A percentile compares a stretch with the other conserved stretches of the same genome.
Conservation (phyloP, 2,113 vertebrate species). For the Hyperopisus bebe region DNA sequence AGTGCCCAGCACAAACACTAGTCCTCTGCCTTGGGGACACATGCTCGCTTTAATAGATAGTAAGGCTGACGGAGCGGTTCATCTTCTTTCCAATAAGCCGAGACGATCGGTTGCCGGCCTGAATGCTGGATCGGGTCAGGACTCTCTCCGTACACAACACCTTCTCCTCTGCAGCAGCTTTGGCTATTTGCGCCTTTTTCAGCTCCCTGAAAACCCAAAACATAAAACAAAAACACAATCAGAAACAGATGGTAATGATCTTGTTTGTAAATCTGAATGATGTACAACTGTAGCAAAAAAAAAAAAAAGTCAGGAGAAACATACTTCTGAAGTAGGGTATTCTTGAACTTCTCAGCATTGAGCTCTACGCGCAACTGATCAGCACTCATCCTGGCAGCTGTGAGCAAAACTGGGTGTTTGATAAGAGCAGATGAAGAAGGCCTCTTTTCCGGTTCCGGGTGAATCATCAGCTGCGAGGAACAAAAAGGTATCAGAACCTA, state of each 20-base stretch:
- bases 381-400: conserved; percentile 81
- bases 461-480: conserved; percentile 79
- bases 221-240: not conserved
- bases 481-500: not conserved
- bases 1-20: conserved; percentile 36
- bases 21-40: conserved; percentile 9
- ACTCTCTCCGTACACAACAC: conserved; percentile 79
- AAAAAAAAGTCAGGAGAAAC: conserved; percentile 31
- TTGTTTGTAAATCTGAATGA: too few relatives aligned
- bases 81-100: conserved; percentile 95
- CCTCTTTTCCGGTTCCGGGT: conserved; percentile 77
- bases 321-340: conserved; percentile 91
- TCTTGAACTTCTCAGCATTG: conserved; percentile 95
- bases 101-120: conserved; percentile 67
- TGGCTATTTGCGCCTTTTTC: conserved; percentile 91
- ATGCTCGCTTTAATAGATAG: conserved; percentile 74
- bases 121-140: conserved; percentile 80
- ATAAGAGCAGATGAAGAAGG: conserved; percentile 82
- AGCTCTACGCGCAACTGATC: conserved; percentile 89
- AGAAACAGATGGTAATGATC: not conserved
- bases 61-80: conserved; percentile 91
- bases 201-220: conserved; percentile 70
- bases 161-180: conserved; percentile 85
- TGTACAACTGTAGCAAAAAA: not conserved
- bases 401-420: conserved; percentile 84